Conservation (phyloP, 2,888 invertebrate genomes). For the Dicycla oo region DNA sequence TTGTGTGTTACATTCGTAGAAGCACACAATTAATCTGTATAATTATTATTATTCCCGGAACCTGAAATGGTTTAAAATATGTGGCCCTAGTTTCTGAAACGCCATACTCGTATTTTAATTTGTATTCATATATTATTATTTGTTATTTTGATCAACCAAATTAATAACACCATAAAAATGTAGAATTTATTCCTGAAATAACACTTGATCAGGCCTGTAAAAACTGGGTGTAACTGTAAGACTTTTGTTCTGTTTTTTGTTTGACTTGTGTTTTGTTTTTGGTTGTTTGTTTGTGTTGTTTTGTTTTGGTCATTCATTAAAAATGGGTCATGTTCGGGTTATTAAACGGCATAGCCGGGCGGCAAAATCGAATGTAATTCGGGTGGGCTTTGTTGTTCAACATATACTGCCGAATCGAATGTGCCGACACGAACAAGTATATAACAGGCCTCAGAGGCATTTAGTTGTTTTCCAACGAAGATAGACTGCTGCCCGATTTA, state of each 20-base stretch:
- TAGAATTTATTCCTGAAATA: background rate
- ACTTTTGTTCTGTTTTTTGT: no score
- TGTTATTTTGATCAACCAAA: background rate
- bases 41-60: conserved; percentile 11
- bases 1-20: background rate
- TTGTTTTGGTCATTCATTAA: no score
- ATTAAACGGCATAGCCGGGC: background rate
- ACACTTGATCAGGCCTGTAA: background rate
- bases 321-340: no score
- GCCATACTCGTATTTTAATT: background rate
- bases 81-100: conserved; percentile 3
- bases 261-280: no score
- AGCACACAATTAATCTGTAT: background rate
- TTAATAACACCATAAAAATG: background rate
- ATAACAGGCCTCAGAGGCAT: background rate
- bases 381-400: background rate
- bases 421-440: background rate
- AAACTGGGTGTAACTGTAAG: background rate
- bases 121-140: background rate
- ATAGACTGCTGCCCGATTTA: background rate
- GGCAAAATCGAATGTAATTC: background rate
- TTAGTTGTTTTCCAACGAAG: background rate
- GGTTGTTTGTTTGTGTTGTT: no score
- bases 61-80: conserved; percentile 4
- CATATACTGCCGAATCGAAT: background rate